phyloP scores from a whole-genome alignment of 2,113 vertebrate species.

The Ailuropoda melanoleuca region DNA sequence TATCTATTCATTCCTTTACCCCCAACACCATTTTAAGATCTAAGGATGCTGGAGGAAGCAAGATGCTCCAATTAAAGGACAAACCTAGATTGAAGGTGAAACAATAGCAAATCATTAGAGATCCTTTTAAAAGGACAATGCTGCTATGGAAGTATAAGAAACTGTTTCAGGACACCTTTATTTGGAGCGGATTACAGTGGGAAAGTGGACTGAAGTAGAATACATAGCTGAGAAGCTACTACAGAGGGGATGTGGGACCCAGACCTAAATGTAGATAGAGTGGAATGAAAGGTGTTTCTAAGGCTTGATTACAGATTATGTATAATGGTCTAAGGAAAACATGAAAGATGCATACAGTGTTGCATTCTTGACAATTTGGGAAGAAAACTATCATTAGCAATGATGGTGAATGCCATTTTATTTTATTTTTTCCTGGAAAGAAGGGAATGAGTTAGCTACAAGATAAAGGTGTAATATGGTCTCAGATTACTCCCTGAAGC shows the following conservation, averaged over 20 bases:
- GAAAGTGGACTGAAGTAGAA: background rate
- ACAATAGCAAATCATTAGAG: background rate
- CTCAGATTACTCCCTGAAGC: background rate
- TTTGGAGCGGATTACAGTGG: background rate
- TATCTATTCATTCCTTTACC: background rate
- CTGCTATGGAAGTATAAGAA: background rate
- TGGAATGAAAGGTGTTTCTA: background rate
- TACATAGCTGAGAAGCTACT: background rate
- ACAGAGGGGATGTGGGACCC: background rate
- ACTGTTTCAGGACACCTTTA: background rate
- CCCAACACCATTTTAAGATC: background rate
- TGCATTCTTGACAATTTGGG: background rate
- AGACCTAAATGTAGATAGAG: background rate
- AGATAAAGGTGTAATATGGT: background rate
- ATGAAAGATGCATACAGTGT: background rate
- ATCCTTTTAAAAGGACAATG: background rate
- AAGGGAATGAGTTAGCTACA: background rate
- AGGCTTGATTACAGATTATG: background rate
- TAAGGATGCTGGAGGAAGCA: background rate
- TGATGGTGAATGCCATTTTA: background rate
- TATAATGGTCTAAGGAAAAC: background rate
- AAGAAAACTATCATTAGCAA: background rate
- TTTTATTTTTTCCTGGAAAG: conserved; percentile 6
- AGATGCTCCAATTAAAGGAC: background rate
- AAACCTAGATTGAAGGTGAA: background rate